phyloP scores from a whole-genome alignment of 1,140 invertebrate genomes.

The Diachasma alloeum region DNA sequence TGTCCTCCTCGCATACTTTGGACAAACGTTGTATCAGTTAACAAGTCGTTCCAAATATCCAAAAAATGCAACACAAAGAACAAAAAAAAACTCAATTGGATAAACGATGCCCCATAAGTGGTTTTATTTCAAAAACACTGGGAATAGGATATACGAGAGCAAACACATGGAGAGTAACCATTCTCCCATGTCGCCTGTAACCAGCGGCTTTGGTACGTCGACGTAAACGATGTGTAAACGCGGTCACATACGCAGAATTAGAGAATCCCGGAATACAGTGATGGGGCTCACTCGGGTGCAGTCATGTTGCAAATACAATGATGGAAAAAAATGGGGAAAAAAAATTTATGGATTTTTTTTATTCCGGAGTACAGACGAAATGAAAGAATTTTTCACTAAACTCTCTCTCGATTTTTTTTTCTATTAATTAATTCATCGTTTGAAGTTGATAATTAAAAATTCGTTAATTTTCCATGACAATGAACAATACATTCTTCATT shows the following conservation, averaged over 20 bases:
- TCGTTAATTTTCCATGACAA: no score
- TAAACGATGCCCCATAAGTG: background rate
- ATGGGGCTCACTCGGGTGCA: background rate
- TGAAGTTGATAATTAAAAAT: no score
- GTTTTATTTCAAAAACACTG: background rate
- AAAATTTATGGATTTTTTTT: background rate
- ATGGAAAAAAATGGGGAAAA: background rate
- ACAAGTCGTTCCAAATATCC: background rate
- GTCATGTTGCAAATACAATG: background rate
- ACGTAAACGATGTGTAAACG: constrained; percentile 19
- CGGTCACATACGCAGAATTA: background rate
- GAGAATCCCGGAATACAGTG: background rate
- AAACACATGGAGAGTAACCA: background rate
- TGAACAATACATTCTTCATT: no score
- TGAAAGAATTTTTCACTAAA: no score
- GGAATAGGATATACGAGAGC: background rate
- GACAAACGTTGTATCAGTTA: no score
- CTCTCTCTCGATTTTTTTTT: no score
- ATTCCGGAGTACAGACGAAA: background rate
- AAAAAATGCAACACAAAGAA: background rate
- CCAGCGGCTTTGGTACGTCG: constrained; percentile 2
- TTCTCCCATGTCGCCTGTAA: background rate
- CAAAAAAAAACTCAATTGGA: background rate
- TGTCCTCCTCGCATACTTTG: no score
- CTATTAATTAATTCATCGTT: no score